Percentiles rank a stretch among this genome's conserved stretches.
Conservation (phyloP, 2,113 vertebrate genomes). For the Ibidorhyncha struthersii region DNA sequence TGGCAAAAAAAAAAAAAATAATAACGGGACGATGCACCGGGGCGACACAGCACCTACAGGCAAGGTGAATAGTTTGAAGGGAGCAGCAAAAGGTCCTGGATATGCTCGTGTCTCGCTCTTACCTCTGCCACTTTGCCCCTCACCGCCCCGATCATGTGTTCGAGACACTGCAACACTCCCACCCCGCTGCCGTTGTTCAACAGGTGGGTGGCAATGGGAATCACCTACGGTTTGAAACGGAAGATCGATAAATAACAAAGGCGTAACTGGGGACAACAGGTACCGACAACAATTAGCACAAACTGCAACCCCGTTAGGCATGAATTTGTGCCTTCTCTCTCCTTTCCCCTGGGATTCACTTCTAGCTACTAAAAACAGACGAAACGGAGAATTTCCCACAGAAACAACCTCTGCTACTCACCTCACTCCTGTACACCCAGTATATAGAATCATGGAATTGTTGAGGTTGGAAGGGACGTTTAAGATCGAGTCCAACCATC, state of each 20-base stretch:
- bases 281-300: fast-evolving
- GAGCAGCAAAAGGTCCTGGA: neutral
- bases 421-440: neutral
- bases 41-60: neutral
- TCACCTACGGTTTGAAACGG: slow-evolving; percentile 76
- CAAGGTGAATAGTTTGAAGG: fast-evolving
- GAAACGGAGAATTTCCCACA: neutral
- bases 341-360: neutral
- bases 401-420: neutral
- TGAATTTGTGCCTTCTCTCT: neutral
- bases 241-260: fast-evolving
- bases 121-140: slow-evolving; percentile 95
- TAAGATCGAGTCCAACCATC: too few relatives aligned
- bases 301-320: fast-evolving
- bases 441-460: too few relatives aligned
- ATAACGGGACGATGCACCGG: fast-evolving
- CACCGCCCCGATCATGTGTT: slow-evolving; percentile 91
- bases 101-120: neutral
- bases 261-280: neutral
- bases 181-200: slow-evolving; percentile 86
- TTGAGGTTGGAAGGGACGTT: too few relatives aligned
- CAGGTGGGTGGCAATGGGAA: slow-evolving; percentile 88
- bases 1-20: neutral
- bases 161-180: slow-evolving; percentile 91
- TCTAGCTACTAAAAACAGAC: neutral